A percentile compares a stretch with the other conserved stretches of the same genome.
Conservation (phyloP, 1,140 invertebrate species). For the Rhagoletis pomonella region DNA sequence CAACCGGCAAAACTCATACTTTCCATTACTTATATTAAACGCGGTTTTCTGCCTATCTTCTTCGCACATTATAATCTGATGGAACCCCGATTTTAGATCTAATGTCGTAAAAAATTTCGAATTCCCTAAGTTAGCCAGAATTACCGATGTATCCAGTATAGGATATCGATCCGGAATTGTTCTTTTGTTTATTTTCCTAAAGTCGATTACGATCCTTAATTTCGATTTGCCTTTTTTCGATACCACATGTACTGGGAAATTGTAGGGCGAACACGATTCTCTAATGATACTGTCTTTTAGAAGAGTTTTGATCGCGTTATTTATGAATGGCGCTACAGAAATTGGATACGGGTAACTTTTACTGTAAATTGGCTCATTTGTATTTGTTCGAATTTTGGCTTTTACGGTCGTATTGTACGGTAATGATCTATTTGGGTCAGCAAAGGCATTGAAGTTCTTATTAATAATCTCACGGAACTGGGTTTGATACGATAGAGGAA, state of each 20-base stretch:
- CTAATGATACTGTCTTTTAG: constrained; percentile 31
- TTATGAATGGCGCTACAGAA: constrained; percentile 35
- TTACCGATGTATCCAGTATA: constrained; percentile 61
- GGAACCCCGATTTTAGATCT: constrained; percentile 61
- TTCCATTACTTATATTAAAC: constrained; percentile 60
- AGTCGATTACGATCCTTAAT: constrained; percentile 49
- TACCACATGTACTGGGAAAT: constrained; percentile 54
- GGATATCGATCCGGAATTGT: constrained; percentile 58
- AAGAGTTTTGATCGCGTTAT: constrained; percentile 11
- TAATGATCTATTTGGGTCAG: constrained; percentile 48
- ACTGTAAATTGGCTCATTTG: constrained; percentile 22
- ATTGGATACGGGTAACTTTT: constrained; percentile 38
- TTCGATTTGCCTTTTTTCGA: constrained; percentile 54
- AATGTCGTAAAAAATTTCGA: constrained; percentile 60
- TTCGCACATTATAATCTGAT: constrained; percentile 60
- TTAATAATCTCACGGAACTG: neutral
- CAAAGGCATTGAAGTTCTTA: constrained; percentile 37
- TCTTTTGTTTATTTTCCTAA: constrained; percentile 55
- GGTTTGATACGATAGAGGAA: neutral
- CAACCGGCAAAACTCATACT: constrained; percentile 59
- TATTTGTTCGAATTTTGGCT: constrained; percentile 32
- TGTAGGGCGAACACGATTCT: constrained; percentile 1
- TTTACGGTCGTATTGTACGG: constrained; percentile 38
- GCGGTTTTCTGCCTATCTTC: constrained; percentile 58
- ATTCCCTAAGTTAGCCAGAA: constrained; percentile 58